phyloP scores from a whole-genome alignment of 2,797 vertebrate species.

The Pangasius macronema region DNA sequence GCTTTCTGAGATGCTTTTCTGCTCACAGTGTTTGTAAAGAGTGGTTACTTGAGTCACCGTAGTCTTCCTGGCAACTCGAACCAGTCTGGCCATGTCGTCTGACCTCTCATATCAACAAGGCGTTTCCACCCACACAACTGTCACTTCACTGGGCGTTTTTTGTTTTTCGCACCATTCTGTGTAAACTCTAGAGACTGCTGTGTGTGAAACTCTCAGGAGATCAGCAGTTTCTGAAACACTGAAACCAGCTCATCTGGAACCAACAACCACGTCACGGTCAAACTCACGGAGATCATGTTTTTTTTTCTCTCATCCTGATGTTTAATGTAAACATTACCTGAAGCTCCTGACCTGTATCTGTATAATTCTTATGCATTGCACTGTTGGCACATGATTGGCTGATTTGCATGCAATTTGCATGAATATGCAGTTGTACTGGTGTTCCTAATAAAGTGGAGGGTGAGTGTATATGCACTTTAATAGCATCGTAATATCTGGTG shows the following conservation, averaged over 20 bases:
- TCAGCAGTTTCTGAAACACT: neutral
- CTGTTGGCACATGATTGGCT: neutral
- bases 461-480: neutral
- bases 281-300: neutral
- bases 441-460: neutral
- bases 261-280: neutral
- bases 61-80: too few relatives aligned
- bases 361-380: neutral
- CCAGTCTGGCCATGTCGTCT: neutral
- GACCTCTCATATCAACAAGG: neutral
- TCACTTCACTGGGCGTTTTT: too few relatives aligned
- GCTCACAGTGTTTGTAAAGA: neutral
- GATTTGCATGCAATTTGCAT: neutral
- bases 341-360: neutral
- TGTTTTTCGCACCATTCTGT: too few relatives aligned
- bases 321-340: neutral
- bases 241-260: neutral
- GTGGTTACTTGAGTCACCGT: neutral
- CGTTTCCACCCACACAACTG: neutral
- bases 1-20: neutral
- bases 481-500: neutral
- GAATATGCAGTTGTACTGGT: neutral
- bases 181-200: neutral
- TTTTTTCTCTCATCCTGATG: neutral
- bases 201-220: too few relatives aligned